Conservation (phyloP, 2,888 invertebrate genomes). For the Eristalinus sepulchralis region DNA sequence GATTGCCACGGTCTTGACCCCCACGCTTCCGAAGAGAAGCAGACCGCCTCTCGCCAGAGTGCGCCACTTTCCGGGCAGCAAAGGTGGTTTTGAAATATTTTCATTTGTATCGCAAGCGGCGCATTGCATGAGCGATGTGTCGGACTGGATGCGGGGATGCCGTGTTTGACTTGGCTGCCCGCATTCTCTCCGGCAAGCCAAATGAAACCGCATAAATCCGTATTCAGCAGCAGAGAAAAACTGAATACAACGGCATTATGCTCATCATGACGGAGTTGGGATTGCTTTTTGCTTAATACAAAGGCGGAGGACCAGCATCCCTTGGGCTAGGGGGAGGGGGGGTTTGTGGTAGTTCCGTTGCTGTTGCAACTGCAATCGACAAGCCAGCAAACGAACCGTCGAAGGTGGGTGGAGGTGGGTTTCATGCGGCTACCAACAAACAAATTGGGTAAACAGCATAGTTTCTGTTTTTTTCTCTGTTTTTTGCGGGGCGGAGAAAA, state of each 20-base stretch:
- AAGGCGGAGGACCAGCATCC: conserved; percentile 9
- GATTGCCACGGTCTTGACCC: conserved; percentile 56
- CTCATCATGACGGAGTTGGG: conserved; percentile 49
- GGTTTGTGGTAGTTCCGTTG: not conserved
- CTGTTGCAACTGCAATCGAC: conserved; percentile 33
- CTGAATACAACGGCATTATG: conserved; percentile 67
- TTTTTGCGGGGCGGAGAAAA: too few species aligned
- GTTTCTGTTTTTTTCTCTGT: conserved; percentile 4
- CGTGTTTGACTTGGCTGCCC: not conserved
- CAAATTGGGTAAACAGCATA: conserved; percentile 48
- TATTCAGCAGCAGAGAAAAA: conserved; percentile 58
- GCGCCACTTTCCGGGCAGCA: not conserved
- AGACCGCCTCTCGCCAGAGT: not conserved
- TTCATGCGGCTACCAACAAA: conserved; percentile 29
- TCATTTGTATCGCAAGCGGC: conserved; percentile 10
- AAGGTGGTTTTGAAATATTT: conserved; percentile 19
- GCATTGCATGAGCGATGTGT: not conserved
- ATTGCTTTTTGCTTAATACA: conserved; percentile 24
- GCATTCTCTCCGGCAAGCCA: conserved; percentile 26
- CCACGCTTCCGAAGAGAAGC: conserved; percentile 1
- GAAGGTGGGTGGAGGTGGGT: not conserved
- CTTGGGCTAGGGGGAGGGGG: not conserved
- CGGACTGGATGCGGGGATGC: not conserved
- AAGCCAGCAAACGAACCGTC: conserved; percentile 1
- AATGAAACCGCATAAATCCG: conserved; percentile 62